A percentile compares a stretch with the other conserved stretches of the same genome.
phyloP scores from a whole-genome alignment of 2,888 invertebrate species.

The Glyphotaelius pellucidus region DNA sequence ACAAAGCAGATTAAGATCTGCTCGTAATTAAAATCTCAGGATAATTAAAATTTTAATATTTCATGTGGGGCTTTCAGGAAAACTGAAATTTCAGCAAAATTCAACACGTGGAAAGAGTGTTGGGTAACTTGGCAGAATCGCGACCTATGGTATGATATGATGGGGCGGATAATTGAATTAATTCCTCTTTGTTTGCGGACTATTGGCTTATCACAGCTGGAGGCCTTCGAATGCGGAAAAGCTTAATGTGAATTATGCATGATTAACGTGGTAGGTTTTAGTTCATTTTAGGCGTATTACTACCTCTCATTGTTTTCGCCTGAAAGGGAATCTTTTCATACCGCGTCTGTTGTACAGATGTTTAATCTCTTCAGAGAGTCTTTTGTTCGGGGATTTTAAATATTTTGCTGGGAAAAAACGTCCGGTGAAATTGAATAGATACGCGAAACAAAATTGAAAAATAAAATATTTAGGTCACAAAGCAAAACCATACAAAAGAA shows the following conservation, averaged over 20 bases:
- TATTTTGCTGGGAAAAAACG: background rate
- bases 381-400: background rate
- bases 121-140: background rate
- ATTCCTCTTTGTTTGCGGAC: constrained; percentile 14
- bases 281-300: background rate
- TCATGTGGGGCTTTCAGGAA: background rate
- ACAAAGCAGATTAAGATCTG: constrained; percentile 16
- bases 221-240: background rate
- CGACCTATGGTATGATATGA: background rate
- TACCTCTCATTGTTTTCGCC: background rate
- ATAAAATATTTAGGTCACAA: background rate
- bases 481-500: background rate
- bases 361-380: background rate
- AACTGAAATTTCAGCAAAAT: constrained; percentile 18
- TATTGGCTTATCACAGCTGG: constrained; percentile 15
- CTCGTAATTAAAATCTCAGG: background rate
- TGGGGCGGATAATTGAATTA: constrained; percentile 24
- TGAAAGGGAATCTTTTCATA: background rate
- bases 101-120: constrained; percentile 26
- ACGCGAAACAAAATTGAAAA: background rate
- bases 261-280: background rate
- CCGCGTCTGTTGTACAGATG: background rate
- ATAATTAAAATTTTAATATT: constrained; percentile 38
- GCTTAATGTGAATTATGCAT: background rate
- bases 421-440: background rate